phyloP scores from a whole-genome alignment of 2,888 invertebrate species.

The Mythimna albipuncta region DNA sequence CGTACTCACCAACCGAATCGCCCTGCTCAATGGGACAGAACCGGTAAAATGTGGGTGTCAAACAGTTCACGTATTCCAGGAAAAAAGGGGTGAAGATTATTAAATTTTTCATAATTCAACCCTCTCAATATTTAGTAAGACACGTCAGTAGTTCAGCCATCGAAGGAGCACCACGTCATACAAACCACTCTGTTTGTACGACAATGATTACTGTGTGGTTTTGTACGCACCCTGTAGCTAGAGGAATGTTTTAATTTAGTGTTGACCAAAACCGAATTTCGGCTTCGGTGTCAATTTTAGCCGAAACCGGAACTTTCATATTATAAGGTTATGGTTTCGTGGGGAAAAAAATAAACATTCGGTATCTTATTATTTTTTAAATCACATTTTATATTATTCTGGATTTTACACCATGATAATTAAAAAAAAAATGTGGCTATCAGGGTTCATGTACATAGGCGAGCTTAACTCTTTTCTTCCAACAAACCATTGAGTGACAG shows the following conservation, averaged over 20 bases:
- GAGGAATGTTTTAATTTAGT: constrained; percentile 10
- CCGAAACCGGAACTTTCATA: too few species aligned
- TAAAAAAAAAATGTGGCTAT: too few species aligned
- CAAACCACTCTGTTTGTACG: constrained; percentile 8
- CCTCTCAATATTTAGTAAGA: constrained; percentile 29
- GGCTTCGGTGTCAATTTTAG: too few species aligned
- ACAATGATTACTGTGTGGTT: constrained; percentile 7
- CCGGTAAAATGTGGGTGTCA: constrained; percentile 1
- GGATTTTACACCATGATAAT: too few species aligned
- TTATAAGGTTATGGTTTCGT: too few species aligned
- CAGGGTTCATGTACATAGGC: too few species aligned
- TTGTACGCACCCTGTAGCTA: not conserved
- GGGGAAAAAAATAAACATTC: too few species aligned
- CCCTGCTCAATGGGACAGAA: not conserved
- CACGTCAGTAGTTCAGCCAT: constrained; percentile 48
- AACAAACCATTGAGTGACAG: too few species aligned
- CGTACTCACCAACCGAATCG: not conserved
- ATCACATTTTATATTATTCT: too few species aligned
- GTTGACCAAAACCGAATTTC: too few species aligned
- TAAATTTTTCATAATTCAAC: constrained; percentile 13
- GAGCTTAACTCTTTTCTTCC: too few species aligned
- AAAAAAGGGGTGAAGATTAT: constrained; percentile 2
- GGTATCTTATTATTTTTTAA: too few species aligned
- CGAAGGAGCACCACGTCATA: constrained; percentile 39
- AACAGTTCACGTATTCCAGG: not conserved